Base-by-base conservation (phyloP, 35 echinoderm and acorn worm species). In the Heliocidaris tuberculata region DNA sequence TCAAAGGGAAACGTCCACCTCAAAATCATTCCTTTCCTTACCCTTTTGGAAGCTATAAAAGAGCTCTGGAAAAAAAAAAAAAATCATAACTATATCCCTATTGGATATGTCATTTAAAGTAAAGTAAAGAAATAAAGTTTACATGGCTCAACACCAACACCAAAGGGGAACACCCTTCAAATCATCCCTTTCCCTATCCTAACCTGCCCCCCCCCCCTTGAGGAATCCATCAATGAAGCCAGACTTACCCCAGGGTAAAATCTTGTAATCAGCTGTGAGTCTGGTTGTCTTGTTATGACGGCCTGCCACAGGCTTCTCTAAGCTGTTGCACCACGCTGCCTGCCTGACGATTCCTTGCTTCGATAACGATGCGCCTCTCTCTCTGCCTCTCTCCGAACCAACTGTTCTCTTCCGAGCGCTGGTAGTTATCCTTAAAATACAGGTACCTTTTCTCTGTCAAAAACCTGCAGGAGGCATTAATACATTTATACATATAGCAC, bases 181-280 rank as follows among this genome's bases (percentile, higher is more conserved):
- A 56, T 56, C 10, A 12, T 56, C 52, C 52, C 52, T 56, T 56
- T 56, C 52, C 9, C 52, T 56, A 56, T 9, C 52, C 52, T 7
- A n/a, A 78, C 65, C 65, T 1, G 21, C 65, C 65, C 17, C 27
- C 27, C 35, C 27, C 19, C 19, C 19, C 19, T 56, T 78, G 27
- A 27, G 5, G 65, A n/a, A 78, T 78, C 65, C 65, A 27, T 78
- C 65, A 78, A 78, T 78, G 65, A 78, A 78, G 19, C 27, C 21
- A 78, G 19, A n/a, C 65, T 78, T 78, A 78, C 65, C 65, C 65
- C 27, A 78, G 65, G 65, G 65, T 78, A n/a, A 78, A 42, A 78
- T n/a, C 65, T 78, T 78, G 65, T 78, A 78, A 78, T 78, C 65
- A 78, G 65, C 65, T 78, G 65, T n/a, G 35, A 78, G 65, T 78